Evolutionary conservation across 2,888 invertebrate genomes (phyloP), one percentile per base, ranked within the genome.

Genomic region (Habroteleia sp.): DNA sequence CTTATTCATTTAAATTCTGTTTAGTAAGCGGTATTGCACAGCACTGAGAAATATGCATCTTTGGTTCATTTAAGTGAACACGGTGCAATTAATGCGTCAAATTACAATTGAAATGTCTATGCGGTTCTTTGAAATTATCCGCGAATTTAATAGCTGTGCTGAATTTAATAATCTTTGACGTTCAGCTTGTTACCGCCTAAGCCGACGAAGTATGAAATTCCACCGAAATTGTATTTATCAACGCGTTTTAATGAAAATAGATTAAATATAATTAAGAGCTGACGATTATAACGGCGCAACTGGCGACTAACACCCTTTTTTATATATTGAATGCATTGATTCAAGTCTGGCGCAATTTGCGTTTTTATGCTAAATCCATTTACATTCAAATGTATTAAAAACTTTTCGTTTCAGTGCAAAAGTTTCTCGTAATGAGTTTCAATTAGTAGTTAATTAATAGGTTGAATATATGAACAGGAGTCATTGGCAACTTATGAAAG

Each of bases 1-100:
- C 42, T 44, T 44, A 46, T 60, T 46, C 46, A 27, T 58, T 58
- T 42, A 31, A 31, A 44, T 56, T 56, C n/a, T 29, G 29, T 3
- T 56, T 56, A 16, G 14, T 10, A 27, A 54, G 27, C 33, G 14
- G 14, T 13, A 33, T 17, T 7, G 6, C 16, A 11, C 17, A 6
- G 7, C 6, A 3, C 1, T 4, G 5, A 7, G 25, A 25, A 6
- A 25, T 6, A 1, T 25, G 25, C 7, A 7, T 25, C 25, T 25
- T 25, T 7, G 6, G 5, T 16, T 37, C 17, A 11, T 33, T 33
- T 33, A 33, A 13, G 33, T 1, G 33, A 33, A 14, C 14, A 6
- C 10, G 6, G 2, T 7, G 7, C 16, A 48, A 48, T 50, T 35
- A 35, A 35, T 35, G 13, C 48, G 13, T 23, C 48, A 11, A 35